Base-by-base conservation (phyloP, 2,888 invertebrate genomes). In the Nowickia ferox region DNA sequence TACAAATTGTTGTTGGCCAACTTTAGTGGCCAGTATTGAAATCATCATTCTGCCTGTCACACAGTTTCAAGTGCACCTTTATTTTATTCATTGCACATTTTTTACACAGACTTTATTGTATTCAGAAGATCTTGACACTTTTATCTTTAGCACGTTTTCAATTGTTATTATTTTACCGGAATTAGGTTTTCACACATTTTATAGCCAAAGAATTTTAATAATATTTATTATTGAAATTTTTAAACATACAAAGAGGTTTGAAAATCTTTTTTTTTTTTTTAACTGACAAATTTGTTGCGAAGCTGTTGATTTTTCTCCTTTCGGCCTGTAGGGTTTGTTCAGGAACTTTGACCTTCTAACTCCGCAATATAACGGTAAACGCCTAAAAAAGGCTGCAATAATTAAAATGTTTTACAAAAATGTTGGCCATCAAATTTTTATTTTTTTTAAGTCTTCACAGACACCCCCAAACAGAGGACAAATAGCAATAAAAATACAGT, bases 91-190 rank as follows among this genome's bases (percentile, higher is more conserved):
- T 30, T 74, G 63, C 65, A 51, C 74, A 82, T 44, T 77, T 53
- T 44, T 22, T 40, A 42, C 57, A 22, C 6, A 13, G 19, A 42
- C 44, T 55, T 44, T 38, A 22, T 79, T 76, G 76, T 83, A 65
- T 44, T 19, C 19, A 53, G 65, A 71, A 71, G 55, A 84, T 77
- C 71, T 84, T 59, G 65, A 77, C 76, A 81, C 42, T 66, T 40
- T 66, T 65, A 79, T 75, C 46, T 69, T 82, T 53, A 79, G 65
- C 78, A 86, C 79, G 75, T 82, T 51, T 59, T 46, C 65, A 78
- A 9, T 75, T 86, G 85, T 75, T 86, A 75, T 53, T n/a, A 75
- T 82, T 83, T 79, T 61, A 65, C 69, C 66, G 78, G 85, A 85
- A 85, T 82, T 82, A 71, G 53, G n/a, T 82, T 71, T 80, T 55